These are phyloP conservation scores for Lepidocyrtinus sp. DNA, from an alignment of 2,888 invertebrate genomes.

Conservation along the genomic window DNA sequence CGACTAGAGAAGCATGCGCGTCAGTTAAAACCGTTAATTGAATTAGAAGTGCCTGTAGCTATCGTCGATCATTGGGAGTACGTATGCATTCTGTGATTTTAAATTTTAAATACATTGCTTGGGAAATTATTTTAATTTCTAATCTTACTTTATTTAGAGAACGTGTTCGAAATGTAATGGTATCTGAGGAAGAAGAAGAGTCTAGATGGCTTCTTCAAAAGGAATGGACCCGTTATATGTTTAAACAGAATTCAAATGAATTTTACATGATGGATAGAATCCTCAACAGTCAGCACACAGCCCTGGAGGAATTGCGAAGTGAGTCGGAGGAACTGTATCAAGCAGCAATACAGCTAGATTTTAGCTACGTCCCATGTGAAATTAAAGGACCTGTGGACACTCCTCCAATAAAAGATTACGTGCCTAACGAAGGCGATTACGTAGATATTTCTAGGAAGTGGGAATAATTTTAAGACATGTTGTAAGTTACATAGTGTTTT, in stretches of 20 bases:
- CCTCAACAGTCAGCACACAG: conserved; percentile 81
- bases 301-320: conserved; percentile 83
- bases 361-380: conserved; percentile 80
- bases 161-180: conserved; percentile 74
- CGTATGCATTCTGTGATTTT: conserved; percentile 65
- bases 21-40: conserved; percentile 92
- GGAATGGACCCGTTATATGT: conserved; percentile 83
- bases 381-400: conserved; percentile 85
- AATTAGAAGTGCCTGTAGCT: conserved; percentile 82
- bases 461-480: conserved; percentile 74
- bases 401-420: conserved; percentile 86
- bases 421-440: conserved; percentile 92
- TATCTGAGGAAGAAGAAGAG: conserved; percentile 78
- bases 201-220: conserved; percentile 79
- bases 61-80: conserved; percentile 80
- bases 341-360: conserved; percentile 87
- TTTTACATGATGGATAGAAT: conserved; percentile 81
- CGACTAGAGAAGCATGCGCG: conserved; percentile 84
- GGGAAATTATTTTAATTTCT: not conserved
- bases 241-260: conserved; percentile 78
- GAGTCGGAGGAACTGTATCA: conserved; percentile 91
- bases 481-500: not conserved
- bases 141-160: conserved; percentile 72
- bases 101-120: not conserved
- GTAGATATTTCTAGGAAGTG: conserved; percentile 85